A percentile compares a stretch with the other conserved stretches of the same genome.
Conservation (phyloP, 2,113 vertebrate species). For the Zapornia atra region DNA sequence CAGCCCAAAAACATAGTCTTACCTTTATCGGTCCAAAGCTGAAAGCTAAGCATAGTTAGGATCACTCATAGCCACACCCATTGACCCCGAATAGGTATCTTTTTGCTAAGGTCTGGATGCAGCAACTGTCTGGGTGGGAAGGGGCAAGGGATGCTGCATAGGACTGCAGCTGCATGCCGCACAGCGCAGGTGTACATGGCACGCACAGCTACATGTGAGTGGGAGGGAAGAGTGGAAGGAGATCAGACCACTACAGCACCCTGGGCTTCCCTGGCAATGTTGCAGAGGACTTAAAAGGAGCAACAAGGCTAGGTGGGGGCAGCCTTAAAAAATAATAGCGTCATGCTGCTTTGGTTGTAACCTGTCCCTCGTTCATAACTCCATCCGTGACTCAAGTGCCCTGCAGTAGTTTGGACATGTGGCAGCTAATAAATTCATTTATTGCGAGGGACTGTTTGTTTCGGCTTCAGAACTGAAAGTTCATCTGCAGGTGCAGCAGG, state of each 20-base stretch:
- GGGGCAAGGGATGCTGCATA: fast-evolving
- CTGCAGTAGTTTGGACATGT: slow-evolving; percentile 32
- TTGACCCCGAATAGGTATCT: not conserved
- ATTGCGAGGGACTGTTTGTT: slow-evolving; percentile 20
- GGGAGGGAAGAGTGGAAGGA: not conserved
- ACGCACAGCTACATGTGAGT: not conserved
- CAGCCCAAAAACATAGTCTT: not conserved
- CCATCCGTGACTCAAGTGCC: not conserved
- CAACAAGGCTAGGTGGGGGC: not conserved
- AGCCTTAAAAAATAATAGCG: slow-evolving; percentile 7
- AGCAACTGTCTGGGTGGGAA: not conserved
- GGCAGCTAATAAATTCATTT: slow-evolving; percentile 58
- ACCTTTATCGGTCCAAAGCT: not conserved
- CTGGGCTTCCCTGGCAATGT: not conserved
- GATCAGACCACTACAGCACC: not conserved
- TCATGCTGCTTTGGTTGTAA: slow-evolving; percentile 15
- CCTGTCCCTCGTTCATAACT: slow-evolving; percentile 8
- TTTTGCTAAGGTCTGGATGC: not conserved
- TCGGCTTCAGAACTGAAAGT: slow-evolving; percentile 55
- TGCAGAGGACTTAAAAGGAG: not conserved
- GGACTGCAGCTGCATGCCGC: not conserved
- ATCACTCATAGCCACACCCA: not conserved
- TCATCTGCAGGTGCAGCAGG: slow-evolving; percentile 58
- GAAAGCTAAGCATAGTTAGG: not conserved
- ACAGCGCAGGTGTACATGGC: not conserved